A percentile compares a stretch with the other conserved stretches of the same genome.
phyloP scores from a whole-genome alignment of 2,113 vertebrate genomes.

The Anseranas semipalmata region DNA sequence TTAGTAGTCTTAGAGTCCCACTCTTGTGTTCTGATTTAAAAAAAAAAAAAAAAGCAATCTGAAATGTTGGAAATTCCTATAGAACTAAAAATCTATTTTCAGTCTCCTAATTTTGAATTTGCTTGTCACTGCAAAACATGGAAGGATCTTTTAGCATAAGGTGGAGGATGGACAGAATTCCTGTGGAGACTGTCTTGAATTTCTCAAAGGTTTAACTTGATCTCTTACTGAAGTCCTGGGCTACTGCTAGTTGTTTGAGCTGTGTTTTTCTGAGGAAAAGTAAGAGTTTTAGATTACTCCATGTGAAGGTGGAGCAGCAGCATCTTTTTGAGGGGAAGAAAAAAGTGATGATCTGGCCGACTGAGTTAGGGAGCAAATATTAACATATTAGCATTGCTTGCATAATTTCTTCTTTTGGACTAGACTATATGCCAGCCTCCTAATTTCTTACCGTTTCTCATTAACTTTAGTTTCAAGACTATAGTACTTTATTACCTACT shows the following conservation, averaged over 20 bases:
- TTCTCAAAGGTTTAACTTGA: neutral
- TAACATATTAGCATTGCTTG: too few species aligned
- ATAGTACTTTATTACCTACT: constrained; percentile 12
- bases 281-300: neutral
- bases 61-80: neutral
- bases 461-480: constrained; percentile 10
- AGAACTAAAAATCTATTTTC: neutral
- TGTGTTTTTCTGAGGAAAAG: neutral
- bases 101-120: neutral
- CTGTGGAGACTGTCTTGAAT: neutral
- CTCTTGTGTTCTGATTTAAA: neutral
- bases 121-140: neutral
- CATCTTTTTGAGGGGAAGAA: neutral
- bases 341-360: neutral
- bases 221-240: neutral
- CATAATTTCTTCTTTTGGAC: neutral
- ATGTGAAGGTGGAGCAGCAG: neutral
- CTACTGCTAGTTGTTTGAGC: neutral
- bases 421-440: neutral
- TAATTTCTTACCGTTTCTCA: constrained; percentile 32
- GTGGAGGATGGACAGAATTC: neutral
- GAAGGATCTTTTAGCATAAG: neutral
- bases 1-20: neutral
- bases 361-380: neutral
- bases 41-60: neutral